phyloP scores from a whole-genome alignment of 53 echinoderm and acorn worm species.

The Arbacia lixula region DNA sequence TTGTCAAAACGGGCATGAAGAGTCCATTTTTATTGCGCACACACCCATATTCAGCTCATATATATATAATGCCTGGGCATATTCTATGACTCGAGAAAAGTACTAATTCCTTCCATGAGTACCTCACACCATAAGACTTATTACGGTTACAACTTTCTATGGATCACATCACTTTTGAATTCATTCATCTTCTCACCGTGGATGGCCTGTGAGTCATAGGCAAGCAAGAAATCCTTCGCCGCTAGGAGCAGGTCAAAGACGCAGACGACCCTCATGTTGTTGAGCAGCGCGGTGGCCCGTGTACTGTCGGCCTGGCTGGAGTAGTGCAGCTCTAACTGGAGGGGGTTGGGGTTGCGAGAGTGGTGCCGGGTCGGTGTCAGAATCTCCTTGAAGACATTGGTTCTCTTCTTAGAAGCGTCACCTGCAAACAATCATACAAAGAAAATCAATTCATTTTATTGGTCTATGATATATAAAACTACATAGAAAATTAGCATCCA shows the following conservation, averaged over 20 bases:
- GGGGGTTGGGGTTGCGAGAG: conserved; percentile 88
- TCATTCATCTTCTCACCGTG: conserved; percentile 13
- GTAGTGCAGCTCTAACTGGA: conserved; percentile 97
- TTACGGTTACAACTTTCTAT: background rate
- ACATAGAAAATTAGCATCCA: too few species aligned
- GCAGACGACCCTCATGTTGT: conserved; percentile 98
- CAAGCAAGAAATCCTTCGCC: conserved; percentile 89
- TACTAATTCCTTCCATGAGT: too few species aligned
- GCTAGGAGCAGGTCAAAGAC: conserved; percentile 91
- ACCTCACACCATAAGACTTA: too few species aligned
- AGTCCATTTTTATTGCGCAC: too few species aligned
- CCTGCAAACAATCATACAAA: too few species aligned
- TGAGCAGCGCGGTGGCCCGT: conserved; percentile 87
- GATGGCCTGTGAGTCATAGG: conserved; percentile 72
- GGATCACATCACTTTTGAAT: background rate
- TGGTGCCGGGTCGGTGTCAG: conserved; percentile 92
- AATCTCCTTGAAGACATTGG: conserved; percentile 92
- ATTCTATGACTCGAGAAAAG: too few species aligned
- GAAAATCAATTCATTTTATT: too few species aligned
- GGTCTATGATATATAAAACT: too few species aligned
- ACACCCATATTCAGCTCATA: too few species aligned
- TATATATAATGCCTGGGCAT: too few species aligned
- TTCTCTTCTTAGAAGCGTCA: conserved; percentile 48
- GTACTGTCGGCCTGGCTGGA: conserved; percentile 74
- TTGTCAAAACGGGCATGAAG: too few species aligned